Conservation (phyloP, 2,888 invertebrate species). For the Entomobrya multifasciata region DNA sequence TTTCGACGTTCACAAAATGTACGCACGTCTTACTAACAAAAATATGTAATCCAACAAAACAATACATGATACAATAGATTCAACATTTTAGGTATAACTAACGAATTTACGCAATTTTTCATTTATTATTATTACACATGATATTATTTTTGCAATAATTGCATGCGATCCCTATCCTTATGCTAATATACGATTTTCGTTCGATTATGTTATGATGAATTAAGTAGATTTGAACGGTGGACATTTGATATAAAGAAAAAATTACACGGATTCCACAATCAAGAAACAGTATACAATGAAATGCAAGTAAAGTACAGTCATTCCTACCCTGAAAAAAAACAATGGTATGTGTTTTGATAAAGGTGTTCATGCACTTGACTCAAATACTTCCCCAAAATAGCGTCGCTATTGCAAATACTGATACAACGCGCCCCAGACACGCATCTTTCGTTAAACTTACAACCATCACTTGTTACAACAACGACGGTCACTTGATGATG, state of each 20-base stretch:
- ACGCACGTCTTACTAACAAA: slow-evolving; percentile 2
- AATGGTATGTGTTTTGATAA: neutral
- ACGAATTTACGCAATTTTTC: slow-evolving; percentile 64
- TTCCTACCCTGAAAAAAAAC: slow-evolving; percentile 5
- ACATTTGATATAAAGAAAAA: neutral
- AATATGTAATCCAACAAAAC: neutral
- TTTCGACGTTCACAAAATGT: too few relatives aligned
- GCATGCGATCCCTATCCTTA: too few relatives aligned
- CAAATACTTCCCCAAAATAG: slow-evolving; percentile 34
- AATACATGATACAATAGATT: neutral
- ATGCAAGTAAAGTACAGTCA: neutral
- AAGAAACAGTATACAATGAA: neutral
- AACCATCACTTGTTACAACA: neutral
- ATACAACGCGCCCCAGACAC: slow-evolving; percentile 13
- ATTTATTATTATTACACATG: slow-evolving; percentile 59
- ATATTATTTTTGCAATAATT: slow-evolving; percentile 55
- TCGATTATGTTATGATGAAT: slow-evolving; percentile 45
- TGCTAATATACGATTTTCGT: slow-evolving; percentile 38
- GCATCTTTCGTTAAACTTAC: slow-evolving; percentile 19
- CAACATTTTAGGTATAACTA: slow-evolving; percentile 19
- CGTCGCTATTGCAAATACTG: neutral
- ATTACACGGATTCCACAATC: slow-evolving; percentile 13
- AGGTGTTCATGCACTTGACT: slow-evolving; percentile 66
- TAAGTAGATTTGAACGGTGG: slow-evolving; percentile 9
- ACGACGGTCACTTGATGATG: neutral